Evolutionary conservation across 2,888 invertebrate genomes (phyloP).

Genomic region (Hydrotaea cyrtoneurina): DNA sequence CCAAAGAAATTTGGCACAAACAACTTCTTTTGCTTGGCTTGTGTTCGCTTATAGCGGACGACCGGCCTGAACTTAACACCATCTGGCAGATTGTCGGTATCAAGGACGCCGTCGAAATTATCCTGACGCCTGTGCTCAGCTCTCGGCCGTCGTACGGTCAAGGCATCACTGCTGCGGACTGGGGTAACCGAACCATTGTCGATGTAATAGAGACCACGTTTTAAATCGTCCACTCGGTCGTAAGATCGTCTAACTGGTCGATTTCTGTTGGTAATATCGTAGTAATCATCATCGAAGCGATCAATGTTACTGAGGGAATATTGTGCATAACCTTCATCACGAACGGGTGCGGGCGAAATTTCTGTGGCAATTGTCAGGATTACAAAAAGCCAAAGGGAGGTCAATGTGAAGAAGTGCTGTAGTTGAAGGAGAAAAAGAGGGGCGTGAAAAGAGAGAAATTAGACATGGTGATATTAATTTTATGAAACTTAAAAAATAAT

Average conservation of each 20-base stretch:
- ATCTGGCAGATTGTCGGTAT: conserved; percentile 42
- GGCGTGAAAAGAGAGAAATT: too few relatives aligned
- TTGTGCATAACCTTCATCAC: conserved; percentile 73
- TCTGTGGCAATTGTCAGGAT: not conserved
- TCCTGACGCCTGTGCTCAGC: conserved; percentile 68
- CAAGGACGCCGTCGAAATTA: conserved; percentile 22
- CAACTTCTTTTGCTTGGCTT: conserved; percentile 77
- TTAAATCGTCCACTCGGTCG: not conserved
- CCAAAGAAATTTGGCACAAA: conserved; percentile 79
- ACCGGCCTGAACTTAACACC: conserved; percentile 71
- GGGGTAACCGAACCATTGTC: conserved; percentile 68
- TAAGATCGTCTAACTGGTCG: not conserved
- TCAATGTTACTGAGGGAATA: conserved; percentile 68
- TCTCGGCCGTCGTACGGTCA: conserved; percentile 67
- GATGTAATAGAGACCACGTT: conserved; percentile 70
- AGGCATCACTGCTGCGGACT: too few relatives aligned
- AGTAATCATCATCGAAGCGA: conserved; percentile 65
- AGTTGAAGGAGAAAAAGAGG: not conserved
- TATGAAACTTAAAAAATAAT: too few relatives aligned
- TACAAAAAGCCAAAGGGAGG: not conserved
- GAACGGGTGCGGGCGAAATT: not conserved
- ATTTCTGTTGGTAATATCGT: not conserved
- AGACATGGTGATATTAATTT: too few relatives aligned
- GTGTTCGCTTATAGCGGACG: conserved; percentile 72
- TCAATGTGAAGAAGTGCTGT: not conserved